Percentiles rank a stretch among this genome's conserved stretches.
Evolutionary conservation across 64 coral and sea anemone genomes (phyloP).

Genomic region (Pocillopora damicornis): DNA sequence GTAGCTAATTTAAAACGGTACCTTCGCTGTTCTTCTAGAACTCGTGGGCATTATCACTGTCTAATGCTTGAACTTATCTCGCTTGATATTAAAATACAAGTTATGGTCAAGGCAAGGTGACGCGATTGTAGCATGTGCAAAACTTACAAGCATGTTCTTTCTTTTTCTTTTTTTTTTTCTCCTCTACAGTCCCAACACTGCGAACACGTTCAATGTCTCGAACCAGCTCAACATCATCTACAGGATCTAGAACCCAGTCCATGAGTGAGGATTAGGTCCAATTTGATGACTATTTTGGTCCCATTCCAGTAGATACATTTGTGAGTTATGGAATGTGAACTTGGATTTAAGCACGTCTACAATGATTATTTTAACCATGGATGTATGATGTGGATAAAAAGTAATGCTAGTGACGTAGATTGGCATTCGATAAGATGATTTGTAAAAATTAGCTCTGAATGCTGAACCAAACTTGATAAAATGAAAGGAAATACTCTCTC

Average conservation of each 20-base stretch:
- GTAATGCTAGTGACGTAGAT: not conserved
- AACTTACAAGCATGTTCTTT: no score
- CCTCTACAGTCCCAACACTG: conserved; percentile 89
- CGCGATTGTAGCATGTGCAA: no score
- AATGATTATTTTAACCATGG: conserved; percentile 1
- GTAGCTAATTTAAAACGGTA: no score
- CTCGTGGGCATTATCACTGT: no score
- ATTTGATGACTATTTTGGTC: conserved; percentile 5
- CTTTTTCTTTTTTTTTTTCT: conserved; percentile 1
- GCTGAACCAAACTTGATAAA: not conserved
- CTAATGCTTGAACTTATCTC: no score
- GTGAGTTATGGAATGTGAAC: not conserved
- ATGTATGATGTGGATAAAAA: conserved; percentile 22
- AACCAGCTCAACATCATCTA: conserved; percentile 63
- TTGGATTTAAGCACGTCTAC: not conserved
- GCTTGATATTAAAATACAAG: no score
- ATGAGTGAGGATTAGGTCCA: conserved; percentile 78
- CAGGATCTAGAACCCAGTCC: conserved; percentile 65
- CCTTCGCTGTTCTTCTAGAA: no score
- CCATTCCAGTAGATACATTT: conserved; percentile 18
- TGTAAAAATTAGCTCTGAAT: not conserved
- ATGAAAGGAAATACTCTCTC: not conserved
- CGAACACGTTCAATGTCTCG: conserved; percentile 97
- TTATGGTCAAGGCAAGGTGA: no score
- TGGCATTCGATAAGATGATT: conserved; percentile 12